Evolutionary conservation across 2,888 invertebrate species (phyloP).

Genomic region (Drosophila picticornis): DNA sequence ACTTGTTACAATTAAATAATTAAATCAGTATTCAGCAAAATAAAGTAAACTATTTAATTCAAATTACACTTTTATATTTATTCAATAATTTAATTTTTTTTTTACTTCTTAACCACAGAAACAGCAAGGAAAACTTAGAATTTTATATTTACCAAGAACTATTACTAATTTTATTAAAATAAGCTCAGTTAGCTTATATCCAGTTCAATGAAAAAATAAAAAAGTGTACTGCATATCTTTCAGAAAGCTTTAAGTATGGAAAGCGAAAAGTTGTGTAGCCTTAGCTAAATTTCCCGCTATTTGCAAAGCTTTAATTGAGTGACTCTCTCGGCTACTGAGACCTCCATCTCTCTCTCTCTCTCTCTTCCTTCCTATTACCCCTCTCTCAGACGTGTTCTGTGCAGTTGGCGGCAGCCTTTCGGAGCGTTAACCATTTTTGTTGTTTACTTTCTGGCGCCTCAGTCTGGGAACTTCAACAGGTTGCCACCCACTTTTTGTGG

Average conservation of each 20-base stretch:
- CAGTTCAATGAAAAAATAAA: not conserved
- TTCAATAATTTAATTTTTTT: not conserved
- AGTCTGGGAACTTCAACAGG: conserved; percentile 75
- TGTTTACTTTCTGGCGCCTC: conserved; percentile 68
- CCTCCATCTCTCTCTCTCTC: not conserved
- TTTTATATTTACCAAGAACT: too few species aligned
- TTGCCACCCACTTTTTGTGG: conserved; percentile 64
- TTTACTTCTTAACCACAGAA: not conserved
- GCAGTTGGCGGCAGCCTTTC: conserved; percentile 31
- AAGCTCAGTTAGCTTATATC: not conserved
- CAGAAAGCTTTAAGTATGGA: conserved; percentile 7
- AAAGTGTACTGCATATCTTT: not conserved
- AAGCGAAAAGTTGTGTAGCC: conserved; percentile 20
- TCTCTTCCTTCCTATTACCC: conserved; percentile 1
- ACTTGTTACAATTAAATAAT: not conserved
- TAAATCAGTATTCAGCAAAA: not conserved
- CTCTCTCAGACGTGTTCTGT: conserved; percentile 3
- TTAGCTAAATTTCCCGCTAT: conserved; percentile 51
- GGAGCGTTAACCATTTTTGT: conserved; percentile 46
- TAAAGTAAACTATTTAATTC: not conserved
- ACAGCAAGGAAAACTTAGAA: too few species aligned
- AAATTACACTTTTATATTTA: not conserved
- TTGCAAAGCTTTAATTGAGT: conserved; percentile 31
- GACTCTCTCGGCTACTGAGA: not conserved
- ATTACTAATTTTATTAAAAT: not conserved